A percentile compares a stretch with the other conserved stretches of the same genome.
Evolutionary conservation across 2,113 vertebrate species (phyloP).

Genomic region (Picathartes gymnocephalus): DNA sequence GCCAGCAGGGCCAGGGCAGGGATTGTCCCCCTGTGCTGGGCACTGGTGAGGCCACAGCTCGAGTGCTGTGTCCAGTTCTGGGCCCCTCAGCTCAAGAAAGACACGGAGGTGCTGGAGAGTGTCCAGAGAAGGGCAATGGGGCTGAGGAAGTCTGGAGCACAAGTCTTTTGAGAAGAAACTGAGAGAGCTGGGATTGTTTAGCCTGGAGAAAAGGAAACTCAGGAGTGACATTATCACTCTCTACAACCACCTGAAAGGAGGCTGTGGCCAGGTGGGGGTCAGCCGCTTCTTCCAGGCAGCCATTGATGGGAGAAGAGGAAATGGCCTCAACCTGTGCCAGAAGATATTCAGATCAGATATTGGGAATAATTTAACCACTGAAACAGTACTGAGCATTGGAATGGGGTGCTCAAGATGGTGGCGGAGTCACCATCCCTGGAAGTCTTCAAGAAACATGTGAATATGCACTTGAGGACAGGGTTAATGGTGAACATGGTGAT

Average conservation of each 20-base stretch:
- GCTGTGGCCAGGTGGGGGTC: background rate
- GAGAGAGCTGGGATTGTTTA: background rate
- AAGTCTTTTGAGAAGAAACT: background rate
- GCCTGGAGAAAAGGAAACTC: background rate
- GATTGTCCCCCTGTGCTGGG: fast-evolving
- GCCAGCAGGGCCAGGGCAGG: background rate
- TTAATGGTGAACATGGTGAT: background rate
- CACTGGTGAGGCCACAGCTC: background rate
- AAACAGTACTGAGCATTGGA: background rate
- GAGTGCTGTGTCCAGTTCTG: fast-evolving
- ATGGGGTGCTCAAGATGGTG: background rate
- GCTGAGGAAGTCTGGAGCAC: background rate
- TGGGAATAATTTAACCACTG: background rate
- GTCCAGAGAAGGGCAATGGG: background rate
- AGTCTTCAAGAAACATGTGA: background rate
- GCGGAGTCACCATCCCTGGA: background rate
- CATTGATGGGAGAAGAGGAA: background rate
- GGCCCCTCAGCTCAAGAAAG: background rate
- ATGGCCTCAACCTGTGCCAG: background rate
- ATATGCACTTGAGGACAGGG: background rate
- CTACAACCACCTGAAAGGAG: background rate
- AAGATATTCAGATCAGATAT: background rate
- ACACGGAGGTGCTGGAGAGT: background rate
- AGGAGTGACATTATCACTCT: background rate
- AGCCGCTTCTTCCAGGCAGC: background rate